phyloP scores from a whole-genome alignment of 2,113 vertebrate genomes.

The Galeopterus variegatus region DNA sequence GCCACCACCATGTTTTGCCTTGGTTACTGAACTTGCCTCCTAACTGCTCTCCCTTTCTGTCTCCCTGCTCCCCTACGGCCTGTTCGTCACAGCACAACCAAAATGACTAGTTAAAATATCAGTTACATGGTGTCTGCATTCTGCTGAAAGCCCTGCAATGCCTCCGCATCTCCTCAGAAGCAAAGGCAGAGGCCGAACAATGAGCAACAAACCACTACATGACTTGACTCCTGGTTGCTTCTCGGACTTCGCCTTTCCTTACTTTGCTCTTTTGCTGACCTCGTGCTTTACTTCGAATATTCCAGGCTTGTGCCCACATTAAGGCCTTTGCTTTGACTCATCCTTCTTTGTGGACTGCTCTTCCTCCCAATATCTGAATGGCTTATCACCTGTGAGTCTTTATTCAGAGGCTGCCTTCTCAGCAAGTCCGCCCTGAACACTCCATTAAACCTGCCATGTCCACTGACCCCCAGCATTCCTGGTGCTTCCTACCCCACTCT shows the following conservation, averaged over 20 bases:
- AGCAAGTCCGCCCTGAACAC: neutral
- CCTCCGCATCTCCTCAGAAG: neutral
- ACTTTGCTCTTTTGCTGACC: neutral
- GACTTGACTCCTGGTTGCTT: neutral
- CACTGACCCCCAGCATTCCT: neutral
- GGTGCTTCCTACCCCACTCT: neutral
- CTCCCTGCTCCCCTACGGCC: neutral
- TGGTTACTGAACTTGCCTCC: neutral
- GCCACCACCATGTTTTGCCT: neutral
- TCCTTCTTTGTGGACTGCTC: neutral
- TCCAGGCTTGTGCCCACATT: neutral
- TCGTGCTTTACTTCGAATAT: neutral
- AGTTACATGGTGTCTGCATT: neutral
- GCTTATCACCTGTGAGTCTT: neutral
- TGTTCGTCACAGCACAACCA: neutral
- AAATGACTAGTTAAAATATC: neutral
- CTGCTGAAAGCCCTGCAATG: neutral
- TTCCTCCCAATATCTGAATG: neutral
- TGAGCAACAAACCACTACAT: neutral
- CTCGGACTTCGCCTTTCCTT: conserved; percentile 30
- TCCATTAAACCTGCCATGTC: neutral
- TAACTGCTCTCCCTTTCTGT: neutral
- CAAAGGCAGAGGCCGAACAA: neutral
- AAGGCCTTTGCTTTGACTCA: neutral
- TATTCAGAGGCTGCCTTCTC: neutral